Base-by-base conservation (phyloP, 2,888 invertebrate species). In the Aquatica leii region DNA sequence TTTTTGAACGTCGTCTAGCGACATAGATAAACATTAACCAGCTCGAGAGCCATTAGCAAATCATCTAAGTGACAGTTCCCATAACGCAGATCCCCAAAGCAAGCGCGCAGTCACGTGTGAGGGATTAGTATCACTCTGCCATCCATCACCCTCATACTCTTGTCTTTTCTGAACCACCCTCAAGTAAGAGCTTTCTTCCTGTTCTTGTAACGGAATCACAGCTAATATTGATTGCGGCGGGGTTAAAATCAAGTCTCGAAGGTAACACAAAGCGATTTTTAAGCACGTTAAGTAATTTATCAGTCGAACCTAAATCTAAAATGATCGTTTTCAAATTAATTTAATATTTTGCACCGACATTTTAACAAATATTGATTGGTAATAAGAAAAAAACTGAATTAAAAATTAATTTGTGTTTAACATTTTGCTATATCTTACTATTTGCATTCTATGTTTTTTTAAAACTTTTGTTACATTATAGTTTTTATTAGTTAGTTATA, bases 61-160 rank as follows among this genome's bases (percentile, higher is more conserved):
- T 76, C 73, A 76, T 76, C 74, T 77, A 74, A 74, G 75, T 75
- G 75, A 74, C 74, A 73, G 74, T 69, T 74, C 73, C 74, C 75
- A 74, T 75, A 74, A 74, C 69, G 72, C 70, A 75, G 75, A 78
- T 78, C 77, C 74, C 74, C 65, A 66, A 57, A 65, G 71, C 72
- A 73, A 70, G 74, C 73, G 74, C 68, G 71, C 72, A 78, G 78
- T 78, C 78, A 78, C 78, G 78, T 77, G 77, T 78, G 74, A 74
- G 70, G 77, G 78, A 78, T 78, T 77, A 78, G 75, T 77, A 77
- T 78, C 78, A 76, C 74, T 73, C 73, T 72, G 73, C 73, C 76
- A 78, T 78, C 77, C 76, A 78, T 78, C 77, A 78, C 71, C 67
- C 67, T 56, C 66, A 66, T 66, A 68, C 67, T 67, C 67, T 62